phyloP scores from a whole-genome alignment of 2,888 invertebrate genomes.

The Erebia epiphron region DNA sequence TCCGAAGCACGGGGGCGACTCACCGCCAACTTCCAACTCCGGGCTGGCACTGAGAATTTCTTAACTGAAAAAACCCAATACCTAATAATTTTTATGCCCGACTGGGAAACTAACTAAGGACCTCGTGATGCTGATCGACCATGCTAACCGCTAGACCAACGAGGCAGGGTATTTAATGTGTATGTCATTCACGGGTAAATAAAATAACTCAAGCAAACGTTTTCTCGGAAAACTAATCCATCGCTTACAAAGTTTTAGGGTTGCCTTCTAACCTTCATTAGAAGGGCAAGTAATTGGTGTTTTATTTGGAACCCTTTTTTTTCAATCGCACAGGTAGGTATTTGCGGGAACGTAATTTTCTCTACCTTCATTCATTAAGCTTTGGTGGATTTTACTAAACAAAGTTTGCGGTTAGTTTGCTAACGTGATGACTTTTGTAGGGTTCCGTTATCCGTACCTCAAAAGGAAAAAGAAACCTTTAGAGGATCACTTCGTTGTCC shows the following conservation, averaged over 20 bases:
- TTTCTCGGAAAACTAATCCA: background rate
- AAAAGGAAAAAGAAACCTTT: too few species aligned
- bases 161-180: too few species aligned
- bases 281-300: constrained; percentile 9
- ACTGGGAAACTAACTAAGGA: too few species aligned
- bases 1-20: too few species aligned
- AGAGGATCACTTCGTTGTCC: too few species aligned
- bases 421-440: background rate
- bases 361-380: background rate
- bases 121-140: too few species aligned
- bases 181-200: background rate
- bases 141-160: too few species aligned
- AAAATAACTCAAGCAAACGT: background rate
- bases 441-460: too few species aligned
- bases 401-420: constrained; percentile 5
- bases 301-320: constrained; percentile 3
- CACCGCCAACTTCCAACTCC: too few species aligned
- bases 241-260: background rate
- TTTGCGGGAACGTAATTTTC: constrained; percentile 9
- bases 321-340: constrained; percentile 1
- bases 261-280: constrained; percentile 14
- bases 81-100: too few species aligned
- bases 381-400: background rate
- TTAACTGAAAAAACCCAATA: too few species aligned
- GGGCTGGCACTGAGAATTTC: too few species aligned